Conservation (phyloP, 1,140 invertebrate genomes). For the Carcinoscorpius rotundicauda region DNA sequence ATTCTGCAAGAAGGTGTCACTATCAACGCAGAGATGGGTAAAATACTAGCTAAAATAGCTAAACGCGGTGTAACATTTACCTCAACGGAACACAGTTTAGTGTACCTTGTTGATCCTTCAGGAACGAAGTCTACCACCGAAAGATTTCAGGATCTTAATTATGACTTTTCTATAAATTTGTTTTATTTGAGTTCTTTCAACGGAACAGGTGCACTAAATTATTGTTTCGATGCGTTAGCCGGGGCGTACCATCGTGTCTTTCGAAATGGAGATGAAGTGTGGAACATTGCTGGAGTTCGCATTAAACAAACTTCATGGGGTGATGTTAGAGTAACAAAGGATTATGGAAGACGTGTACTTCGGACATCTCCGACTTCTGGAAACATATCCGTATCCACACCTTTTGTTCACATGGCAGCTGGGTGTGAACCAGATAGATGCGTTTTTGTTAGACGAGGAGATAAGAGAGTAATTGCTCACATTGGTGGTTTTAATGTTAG, state of each 20-base stretch:
- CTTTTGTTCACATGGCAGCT: conserved; percentile 61
- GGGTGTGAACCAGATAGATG: conserved; percentile 67
- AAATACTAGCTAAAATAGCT: conserved; percentile 61
- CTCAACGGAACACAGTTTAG: conserved; percentile 63
- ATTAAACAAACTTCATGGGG: conserved; percentile 16
- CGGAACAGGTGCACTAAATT: conserved; percentile 41
- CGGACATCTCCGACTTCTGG: conserved; percentile 53
- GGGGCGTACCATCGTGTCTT: no score
- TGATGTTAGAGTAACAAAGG: conserved; percentile 12
- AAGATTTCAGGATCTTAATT: conserved; percentile 61
- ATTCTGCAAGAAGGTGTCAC: conserved; percentile 69
- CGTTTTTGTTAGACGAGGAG: conserved; percentile 65
- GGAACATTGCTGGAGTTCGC: conserved; percentile 14
- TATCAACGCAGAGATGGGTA: conserved; percentile 33
- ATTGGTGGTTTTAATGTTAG: conserved; percentile 62
- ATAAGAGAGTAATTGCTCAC: conserved; percentile 73
- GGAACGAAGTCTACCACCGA: conserved; percentile 73
- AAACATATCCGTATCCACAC: conserved; percentile 63
- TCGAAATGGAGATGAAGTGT: background rate
- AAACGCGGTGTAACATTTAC: conserved; percentile 78
- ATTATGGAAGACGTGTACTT: conserved; percentile 33
- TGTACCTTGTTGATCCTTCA: conserved; percentile 70
- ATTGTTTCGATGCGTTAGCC: background rate
- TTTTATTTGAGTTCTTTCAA: conserved; percentile 61
- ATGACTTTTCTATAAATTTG: conserved; percentile 60